phyloP scores from a whole-genome alignment of 2,888 invertebrate genomes.

The Eupelmus urozonus region DNA sequence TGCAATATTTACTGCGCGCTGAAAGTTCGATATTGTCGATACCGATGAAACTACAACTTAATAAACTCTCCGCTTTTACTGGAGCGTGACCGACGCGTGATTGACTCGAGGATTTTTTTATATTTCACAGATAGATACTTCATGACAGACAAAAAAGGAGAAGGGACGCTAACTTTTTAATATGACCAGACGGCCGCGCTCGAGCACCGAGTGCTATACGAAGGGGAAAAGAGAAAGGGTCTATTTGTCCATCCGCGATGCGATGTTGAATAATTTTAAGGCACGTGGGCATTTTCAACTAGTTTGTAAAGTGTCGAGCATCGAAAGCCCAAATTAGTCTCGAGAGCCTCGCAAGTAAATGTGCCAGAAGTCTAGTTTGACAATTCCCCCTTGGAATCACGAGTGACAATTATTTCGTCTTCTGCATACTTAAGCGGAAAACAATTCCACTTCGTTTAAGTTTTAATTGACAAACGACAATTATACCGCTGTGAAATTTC shows the following conservation, averaged over 20 bases:
- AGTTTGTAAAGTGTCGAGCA: constrained; percentile 43
- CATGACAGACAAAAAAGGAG: neutral
- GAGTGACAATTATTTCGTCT: constrained; percentile 56
- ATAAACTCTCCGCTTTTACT: constrained; percentile 26
- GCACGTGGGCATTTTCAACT: constrained; percentile 28
- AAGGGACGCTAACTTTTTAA: too few species aligned
- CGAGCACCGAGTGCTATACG: too few species aligned
- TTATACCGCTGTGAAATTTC: neutral
- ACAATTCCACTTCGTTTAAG: constrained; percentile 39
- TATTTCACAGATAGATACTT: neutral
- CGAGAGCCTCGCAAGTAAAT: constrained; percentile 46
- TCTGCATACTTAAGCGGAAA: constrained; percentile 48
- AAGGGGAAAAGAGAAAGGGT: too few species aligned
- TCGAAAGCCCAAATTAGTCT: constrained; percentile 55
- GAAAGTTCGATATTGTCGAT: constrained; percentile 43
- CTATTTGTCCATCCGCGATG: neutral
- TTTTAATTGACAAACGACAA: constrained; percentile 44
- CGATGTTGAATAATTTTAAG: constrained; percentile 39
- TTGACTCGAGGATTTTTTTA: neutral
- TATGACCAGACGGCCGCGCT: too few species aligned
- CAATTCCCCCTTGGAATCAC: constrained; percentile 54
- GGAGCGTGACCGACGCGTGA: neutral
- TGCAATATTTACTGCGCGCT: constrained; percentile 73
- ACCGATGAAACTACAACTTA: constrained; percentile 43
- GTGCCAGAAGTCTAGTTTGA: constrained; percentile 56